A percentile compares a stretch with the other conserved stretches of the same genome.
phyloP scores from a whole-genome alignment of 2,888 invertebrate species.

The Caenorhabditis macrosperma region DNA sequence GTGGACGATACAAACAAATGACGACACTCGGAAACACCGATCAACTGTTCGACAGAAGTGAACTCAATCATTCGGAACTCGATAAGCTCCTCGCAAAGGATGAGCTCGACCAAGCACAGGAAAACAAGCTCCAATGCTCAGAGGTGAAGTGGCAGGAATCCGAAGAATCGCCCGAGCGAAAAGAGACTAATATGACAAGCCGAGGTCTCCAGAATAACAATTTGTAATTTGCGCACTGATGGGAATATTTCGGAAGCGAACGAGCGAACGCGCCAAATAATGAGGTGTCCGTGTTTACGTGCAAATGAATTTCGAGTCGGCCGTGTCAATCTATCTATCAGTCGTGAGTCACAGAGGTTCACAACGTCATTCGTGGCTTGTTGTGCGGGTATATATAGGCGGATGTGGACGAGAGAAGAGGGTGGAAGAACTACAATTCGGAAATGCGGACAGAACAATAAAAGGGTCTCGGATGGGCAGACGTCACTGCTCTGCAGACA shows the following conservation, averaged over 20 bases:
- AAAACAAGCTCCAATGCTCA: slow-evolving; percentile 5
- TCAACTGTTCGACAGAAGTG: neutral
- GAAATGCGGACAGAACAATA: neutral
- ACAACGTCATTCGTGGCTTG: neutral
- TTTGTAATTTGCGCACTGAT: neutral
- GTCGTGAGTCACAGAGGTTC: neutral
- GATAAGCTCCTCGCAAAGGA: neutral
- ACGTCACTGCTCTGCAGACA: neutral
- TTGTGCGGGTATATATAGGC: neutral
- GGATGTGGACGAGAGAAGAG: neutral
- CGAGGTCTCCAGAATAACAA: neutral
- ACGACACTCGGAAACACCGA: neutral
- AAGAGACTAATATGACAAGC: neutral
- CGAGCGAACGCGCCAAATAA: neutral
- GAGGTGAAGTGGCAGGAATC: neutral
- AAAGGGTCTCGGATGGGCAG: neutral
- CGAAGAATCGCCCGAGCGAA: neutral
- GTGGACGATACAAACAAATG: neutral
- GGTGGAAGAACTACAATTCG: neutral
- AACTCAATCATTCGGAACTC: neutral
- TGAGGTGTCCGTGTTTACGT: slow-evolving; percentile 6
- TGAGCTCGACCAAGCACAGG: neutral
- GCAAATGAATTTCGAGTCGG: neutral
- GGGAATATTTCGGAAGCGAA: slow-evolving; percentile 1
- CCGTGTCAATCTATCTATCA: neutral